Evolutionary conservation across 2,797 vertebrate genomes (phyloP).

Genomic region (Glossophaga mutica): DNA sequence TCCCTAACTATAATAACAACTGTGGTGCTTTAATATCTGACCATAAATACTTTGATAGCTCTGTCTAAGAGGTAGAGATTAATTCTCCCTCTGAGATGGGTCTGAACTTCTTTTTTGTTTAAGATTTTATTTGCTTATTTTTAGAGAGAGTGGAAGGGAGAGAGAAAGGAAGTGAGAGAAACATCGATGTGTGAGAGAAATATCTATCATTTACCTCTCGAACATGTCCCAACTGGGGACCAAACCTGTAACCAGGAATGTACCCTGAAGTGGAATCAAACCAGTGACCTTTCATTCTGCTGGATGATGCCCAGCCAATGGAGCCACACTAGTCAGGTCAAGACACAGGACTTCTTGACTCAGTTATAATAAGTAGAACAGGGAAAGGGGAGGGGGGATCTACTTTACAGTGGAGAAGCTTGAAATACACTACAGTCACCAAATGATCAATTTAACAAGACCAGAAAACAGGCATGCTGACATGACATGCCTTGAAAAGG

Average conservation of each 20-base stretch:
- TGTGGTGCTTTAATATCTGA: not conserved
- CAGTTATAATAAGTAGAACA: not conserved
- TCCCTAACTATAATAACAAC: not conserved
- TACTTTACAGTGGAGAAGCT: not conserved
- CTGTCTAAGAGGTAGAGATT: not conserved
- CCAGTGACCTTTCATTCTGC: not conserved
- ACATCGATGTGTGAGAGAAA: not conserved
- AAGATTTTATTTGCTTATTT: not conserved
- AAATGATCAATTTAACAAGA: not conserved
- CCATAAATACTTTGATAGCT: not conserved
- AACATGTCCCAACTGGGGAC: not conserved
- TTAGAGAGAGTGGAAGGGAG: not conserved
- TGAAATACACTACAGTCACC: not conserved
- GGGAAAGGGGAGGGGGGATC: not conserved
- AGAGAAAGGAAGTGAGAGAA: not conserved
- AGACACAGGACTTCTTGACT: not conserved
- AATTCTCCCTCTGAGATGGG: not conserved
- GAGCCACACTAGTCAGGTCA: not conserved
- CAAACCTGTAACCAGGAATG: not conserved
- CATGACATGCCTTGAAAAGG: not conserved
- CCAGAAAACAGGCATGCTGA: not conserved
- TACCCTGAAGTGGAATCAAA: not conserved
- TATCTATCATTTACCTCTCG: not conserved
- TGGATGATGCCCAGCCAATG: not conserved
- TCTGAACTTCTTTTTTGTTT: not conserved